Percentiles rank a stretch among this genome's conserved stretches.
Evolutionary conservation across 2,797 vertebrate genomes (phyloP).

Genomic region (Mormyrus proboscirostris): DNA sequence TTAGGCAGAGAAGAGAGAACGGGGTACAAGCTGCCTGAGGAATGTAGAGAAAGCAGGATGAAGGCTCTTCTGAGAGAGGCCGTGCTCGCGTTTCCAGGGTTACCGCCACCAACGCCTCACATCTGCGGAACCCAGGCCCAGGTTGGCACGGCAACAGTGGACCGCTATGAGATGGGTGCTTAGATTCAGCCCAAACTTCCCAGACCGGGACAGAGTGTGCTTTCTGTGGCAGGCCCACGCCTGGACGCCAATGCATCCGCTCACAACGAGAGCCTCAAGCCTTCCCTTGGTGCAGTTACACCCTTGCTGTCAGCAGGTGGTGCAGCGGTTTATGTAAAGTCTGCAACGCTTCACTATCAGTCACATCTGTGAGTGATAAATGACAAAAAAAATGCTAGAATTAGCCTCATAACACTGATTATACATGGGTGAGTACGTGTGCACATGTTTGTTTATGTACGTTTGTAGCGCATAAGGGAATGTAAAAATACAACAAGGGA

Average conservation of each 20-base stretch:
- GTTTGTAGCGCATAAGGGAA: neutral
- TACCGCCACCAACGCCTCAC: neutral
- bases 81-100: neutral
- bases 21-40: neutral
- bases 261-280: neutral
- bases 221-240: neutral
- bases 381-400: neutral
- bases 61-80: neutral
- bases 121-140: conserved; percentile 6
- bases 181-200: neutral
- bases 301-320: neutral
- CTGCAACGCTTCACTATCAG: neutral
- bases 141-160: conserved; percentile 14
- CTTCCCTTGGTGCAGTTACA: neutral
- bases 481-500: neutral
- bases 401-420: neutral
- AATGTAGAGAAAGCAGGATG: neutral
- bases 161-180: neutral
- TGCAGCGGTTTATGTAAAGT: neutral
- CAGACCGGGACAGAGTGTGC: neutral
- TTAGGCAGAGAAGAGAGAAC: neutral
- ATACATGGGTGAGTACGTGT: neutral
- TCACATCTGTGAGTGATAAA: neutral
- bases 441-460: neutral
- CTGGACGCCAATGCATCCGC: neutral